Conservation (phyloP, 2,113 vertebrate species). For the Leiothrix lutea region DNA sequence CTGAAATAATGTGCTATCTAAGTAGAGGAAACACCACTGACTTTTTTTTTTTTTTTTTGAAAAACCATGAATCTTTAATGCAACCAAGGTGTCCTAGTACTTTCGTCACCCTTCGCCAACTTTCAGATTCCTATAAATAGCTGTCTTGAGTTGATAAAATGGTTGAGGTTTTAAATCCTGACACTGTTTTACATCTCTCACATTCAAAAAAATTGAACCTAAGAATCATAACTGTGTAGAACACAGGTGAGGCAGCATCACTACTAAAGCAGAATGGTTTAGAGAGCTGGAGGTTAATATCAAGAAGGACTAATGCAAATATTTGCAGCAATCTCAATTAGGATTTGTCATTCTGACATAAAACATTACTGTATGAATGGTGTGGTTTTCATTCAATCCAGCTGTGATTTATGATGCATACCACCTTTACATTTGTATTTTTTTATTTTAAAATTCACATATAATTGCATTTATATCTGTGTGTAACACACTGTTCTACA, state of each 20-base stretch:
- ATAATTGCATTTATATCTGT: background rate
- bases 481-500: background rate
- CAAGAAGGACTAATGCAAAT: background rate
- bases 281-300: background rate
- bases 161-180: background rate
- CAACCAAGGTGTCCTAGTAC: background rate
- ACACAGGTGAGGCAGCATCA: background rate
- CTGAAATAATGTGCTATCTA: background rate
- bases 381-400: background rate
- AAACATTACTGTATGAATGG: background rate
- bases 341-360: background rate
- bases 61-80: background rate
- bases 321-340: background rate
- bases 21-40: background rate
- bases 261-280: background rate
- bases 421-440: background rate
- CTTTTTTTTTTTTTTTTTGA: too few relatives aligned
- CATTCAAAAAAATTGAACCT: background rate
- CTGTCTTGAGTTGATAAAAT: background rate
- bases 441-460: background rate
- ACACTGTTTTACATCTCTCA: background rate
- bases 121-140: background rate
- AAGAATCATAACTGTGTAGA: background rate
- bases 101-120: background rate
- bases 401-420: background rate